Percentiles rank a stretch among this genome's conserved stretches.
Conservation (phyloP, 1,140 invertebrate species). For the Pectinophora gossypiella region DNA sequence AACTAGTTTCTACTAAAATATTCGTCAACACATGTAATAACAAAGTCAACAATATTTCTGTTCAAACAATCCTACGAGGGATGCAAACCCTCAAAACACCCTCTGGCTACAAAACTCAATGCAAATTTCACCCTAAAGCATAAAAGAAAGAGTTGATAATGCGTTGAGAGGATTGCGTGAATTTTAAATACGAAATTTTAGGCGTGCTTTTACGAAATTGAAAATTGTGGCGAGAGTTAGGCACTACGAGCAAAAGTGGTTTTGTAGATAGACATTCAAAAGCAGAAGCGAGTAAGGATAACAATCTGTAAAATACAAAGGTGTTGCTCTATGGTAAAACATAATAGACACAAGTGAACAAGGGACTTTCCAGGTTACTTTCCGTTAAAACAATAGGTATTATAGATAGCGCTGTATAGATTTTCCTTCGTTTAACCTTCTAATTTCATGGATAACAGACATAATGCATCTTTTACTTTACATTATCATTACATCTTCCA, state of each 20-base stretch:
- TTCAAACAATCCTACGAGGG: conserved; percentile 24
- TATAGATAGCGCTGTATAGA: too few species aligned
- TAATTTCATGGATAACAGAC: too few species aligned
- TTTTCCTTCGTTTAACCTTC: too few species aligned
- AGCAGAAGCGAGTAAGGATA: too few species aligned
- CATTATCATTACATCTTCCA: too few species aligned
- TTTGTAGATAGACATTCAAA: not conserved
- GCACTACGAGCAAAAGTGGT: not conserved
- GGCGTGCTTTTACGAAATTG: conserved; percentile 43
- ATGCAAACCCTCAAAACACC: conserved; percentile 24
- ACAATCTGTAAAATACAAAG: too few species aligned
- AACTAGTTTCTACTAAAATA: too few species aligned
- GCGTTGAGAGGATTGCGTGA: conserved; percentile 13
- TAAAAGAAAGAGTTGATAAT: not conserved
- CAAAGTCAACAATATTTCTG: conserved; percentile 38
- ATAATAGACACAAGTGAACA: too few species aligned
- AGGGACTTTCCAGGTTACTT: too few species aligned
- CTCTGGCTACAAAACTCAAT: conserved; percentile 7
- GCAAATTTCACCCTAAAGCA: conserved; percentile 12
- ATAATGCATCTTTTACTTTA: too few species aligned
- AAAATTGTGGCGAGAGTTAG: conserved; percentile 24
- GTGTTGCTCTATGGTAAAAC: too few species aligned
- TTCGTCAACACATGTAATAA: conserved; percentile 27
- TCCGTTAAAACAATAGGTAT: too few species aligned
- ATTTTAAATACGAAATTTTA: conserved; percentile 37